Evolutionary conservation across 2,113 vertebrate species (phyloP).

Genomic region (Thamnaconus septentrionalis): DNA sequence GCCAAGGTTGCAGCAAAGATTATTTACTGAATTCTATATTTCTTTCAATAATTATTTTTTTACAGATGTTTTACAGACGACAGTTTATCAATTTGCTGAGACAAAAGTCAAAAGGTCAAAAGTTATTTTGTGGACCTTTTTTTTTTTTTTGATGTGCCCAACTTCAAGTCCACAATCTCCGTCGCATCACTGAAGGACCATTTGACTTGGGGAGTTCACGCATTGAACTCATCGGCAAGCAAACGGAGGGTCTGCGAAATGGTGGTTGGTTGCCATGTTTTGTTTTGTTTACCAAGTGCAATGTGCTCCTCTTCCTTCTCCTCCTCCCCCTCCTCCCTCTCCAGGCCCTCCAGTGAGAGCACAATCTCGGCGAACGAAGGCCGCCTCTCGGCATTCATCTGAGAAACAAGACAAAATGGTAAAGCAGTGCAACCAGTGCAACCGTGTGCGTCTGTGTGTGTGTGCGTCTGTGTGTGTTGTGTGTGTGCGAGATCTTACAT

Average conservation of each 20-base stretch:
- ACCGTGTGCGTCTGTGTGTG: not conserved
- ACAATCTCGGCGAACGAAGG: constrained; percentile 85
- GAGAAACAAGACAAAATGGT: not conserved
- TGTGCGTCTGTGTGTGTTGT: not conserved
- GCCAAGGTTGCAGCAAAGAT: no score
- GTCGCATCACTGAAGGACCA: no score
- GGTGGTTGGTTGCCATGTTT: not conserved
- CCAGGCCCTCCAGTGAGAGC: constrained; percentile 78
- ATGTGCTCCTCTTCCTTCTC: constrained; percentile 41
- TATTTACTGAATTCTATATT: not conserved
- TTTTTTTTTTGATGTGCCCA: not conserved
- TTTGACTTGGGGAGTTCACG: no score
- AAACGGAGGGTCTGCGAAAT: no score
- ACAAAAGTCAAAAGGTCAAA: not conserved
- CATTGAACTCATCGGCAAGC: not conserved
- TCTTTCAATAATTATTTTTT: no score
- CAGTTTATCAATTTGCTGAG: not conserved
- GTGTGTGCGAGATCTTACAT: constrained; percentile 70
- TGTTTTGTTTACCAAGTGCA: constrained; percentile 48
- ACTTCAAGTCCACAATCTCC: not conserved
- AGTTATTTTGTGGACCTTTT: not conserved
- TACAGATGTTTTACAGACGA: no score
- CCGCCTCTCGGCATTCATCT: constrained; percentile 85
- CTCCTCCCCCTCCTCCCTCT: constrained; percentile 28
- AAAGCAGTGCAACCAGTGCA: not conserved